These are phyloP conservation scores for Trachurus trachurus DNA, from an alignment of 2,797 vertebrate genomes.

Conservation along the genomic window DNA sequence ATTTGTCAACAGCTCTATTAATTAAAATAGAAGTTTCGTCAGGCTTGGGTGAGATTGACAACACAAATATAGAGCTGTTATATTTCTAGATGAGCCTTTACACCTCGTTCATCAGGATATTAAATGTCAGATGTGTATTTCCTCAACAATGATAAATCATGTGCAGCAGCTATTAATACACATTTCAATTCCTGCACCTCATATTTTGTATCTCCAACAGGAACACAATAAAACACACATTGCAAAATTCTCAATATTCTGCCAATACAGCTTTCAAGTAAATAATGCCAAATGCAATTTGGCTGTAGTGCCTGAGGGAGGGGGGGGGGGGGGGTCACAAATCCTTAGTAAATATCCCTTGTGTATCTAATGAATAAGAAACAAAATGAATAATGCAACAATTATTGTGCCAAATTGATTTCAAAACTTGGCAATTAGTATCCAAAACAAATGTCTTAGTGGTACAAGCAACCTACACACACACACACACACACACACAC, in stretches of 20 bases:
- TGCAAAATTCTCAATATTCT: not conserved
- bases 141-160: not conserved
- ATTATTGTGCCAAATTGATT: constrained; percentile 8
- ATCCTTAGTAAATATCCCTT: not conserved
- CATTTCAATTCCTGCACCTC: not conserved
- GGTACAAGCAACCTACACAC: not conserved
- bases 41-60: too few relatives aligned
- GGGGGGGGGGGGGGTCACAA: not conserved
- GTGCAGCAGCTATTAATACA: not conserved
- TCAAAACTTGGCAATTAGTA: constrained; percentile 14
- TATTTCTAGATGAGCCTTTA: not conserved
- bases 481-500: constrained; percentile 11
- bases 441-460: constrained; percentile 15
- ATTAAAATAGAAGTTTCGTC: constrained; percentile 3
- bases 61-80: too few relatives aligned
- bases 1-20: constrained; percentile 5
- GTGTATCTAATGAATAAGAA: constrained; percentile 4
- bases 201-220: constrained; percentile 8
- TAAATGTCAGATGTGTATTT: not conserved
- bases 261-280: not conserved
- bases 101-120: not conserved
- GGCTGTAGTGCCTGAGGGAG: not conserved
- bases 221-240: not conserved
- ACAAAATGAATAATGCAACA: not conserved
- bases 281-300: constrained; percentile 2